These are phyloP conservation scores for Vidua chalybeata DNA, from an alignment of 2,113 vertebrate species.

Conservation along the genomic window DNA sequence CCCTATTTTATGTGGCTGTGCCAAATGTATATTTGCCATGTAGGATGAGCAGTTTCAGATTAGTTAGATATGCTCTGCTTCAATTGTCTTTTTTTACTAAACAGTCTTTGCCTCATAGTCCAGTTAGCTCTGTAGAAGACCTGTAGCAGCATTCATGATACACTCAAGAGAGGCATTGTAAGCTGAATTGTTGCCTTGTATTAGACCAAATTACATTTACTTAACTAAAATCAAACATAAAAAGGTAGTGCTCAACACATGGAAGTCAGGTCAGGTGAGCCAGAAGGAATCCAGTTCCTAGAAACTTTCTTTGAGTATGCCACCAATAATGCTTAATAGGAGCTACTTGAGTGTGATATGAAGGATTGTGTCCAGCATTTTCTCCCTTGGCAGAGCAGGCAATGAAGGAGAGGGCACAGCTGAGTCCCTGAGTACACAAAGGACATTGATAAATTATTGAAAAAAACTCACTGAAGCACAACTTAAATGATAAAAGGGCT, in stretches of 20 bases:
- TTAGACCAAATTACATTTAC: neutral
- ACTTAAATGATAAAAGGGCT: neutral
- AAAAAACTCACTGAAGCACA: neutral
- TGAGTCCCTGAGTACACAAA: neutral
- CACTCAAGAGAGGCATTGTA: neutral
- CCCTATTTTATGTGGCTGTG: fast-evolving
- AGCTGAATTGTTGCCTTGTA: neutral
- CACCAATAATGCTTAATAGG: neutral
- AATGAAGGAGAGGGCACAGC: neutral
- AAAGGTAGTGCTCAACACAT: neutral
- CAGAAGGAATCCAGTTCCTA: neutral
- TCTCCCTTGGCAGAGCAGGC: neutral
- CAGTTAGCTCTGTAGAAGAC: neutral
- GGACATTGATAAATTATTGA: neutral
- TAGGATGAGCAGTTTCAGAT: neutral
- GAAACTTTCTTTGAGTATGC: neutral
- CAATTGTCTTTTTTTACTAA: neutral
- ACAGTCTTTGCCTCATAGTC: neutral
- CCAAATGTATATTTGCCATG: neutral
- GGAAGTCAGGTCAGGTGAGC: neutral
- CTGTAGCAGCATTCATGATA: neutral
- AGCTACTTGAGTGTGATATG: neutral
- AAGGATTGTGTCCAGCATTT: neutral
- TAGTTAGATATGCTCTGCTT: neutral
- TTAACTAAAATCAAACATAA: neutral